These are phyloP conservation scores for Drosophila prosaltans DNA, from an alignment of 1,140 invertebrate species.

Conservation along the genomic window DNA sequence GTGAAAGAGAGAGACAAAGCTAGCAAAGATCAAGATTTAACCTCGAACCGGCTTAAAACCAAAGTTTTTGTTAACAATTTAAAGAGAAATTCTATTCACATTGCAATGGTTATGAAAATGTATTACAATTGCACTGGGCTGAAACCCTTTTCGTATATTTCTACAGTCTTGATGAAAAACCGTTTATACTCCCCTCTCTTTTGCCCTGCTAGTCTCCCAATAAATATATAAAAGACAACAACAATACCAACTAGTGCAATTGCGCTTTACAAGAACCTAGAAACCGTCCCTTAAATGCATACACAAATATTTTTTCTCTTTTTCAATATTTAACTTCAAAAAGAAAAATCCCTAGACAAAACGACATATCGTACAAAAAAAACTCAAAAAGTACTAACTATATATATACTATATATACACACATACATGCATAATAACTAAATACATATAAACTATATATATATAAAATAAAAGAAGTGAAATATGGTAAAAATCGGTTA, in stretches of 20 bases:
- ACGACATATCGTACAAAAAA: slow-evolving; percentile 76
- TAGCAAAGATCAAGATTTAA: too few species aligned
- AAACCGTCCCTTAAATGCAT: slow-evolving; percentile 75
- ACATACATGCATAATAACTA: slow-evolving; percentile 29
- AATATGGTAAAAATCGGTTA: not conserved
- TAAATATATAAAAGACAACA: not conserved
- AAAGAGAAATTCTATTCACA: too few species aligned
- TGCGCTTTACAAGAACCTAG: slow-evolving; percentile 70
- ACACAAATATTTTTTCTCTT: slow-evolving; percentile 46
- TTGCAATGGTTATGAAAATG: not conserved
- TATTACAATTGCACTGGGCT: slow-evolving; percentile 35
- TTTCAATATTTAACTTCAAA: slow-evolving; percentile 30
- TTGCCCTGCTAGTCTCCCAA: slow-evolving; percentile 56
- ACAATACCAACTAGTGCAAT: slow-evolving; percentile 50
- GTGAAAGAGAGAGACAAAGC: too few species aligned
- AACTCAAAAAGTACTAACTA: slow-evolving; percentile 65
- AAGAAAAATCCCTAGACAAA: slow-evolving; percentile 66
- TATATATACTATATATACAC: slow-evolving; percentile 37
- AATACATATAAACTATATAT: slow-evolving; percentile 41
- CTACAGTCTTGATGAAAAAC: slow-evolving; percentile 57
- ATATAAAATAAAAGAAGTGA: slow-evolving; percentile 1
- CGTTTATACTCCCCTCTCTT: slow-evolving; percentile 40
- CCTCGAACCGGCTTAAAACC: too few species aligned
- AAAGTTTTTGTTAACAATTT: too few species aligned
- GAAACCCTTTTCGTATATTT: slow-evolving; percentile 13